phyloP scores from a whole-genome alignment of 2,797 vertebrate species.

The Sphenodon punctatus region DNA sequence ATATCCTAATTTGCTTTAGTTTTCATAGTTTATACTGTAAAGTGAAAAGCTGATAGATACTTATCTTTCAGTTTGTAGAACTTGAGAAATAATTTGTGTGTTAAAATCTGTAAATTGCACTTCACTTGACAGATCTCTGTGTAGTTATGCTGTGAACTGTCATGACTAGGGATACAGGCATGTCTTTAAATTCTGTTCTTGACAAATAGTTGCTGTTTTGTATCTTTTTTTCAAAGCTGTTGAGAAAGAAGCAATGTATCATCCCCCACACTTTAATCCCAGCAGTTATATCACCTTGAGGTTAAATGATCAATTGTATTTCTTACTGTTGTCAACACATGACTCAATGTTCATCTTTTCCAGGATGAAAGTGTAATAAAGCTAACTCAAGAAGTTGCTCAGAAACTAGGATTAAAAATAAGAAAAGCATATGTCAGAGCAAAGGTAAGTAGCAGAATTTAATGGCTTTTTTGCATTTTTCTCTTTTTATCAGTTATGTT shows the following conservation, averaged over 20 bases:
- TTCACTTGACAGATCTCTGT: not conserved
- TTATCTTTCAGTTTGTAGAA: not conserved
- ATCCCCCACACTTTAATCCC: not conserved
- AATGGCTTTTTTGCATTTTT: not conserved
- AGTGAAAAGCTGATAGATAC: not conserved
- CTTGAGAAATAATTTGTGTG: not conserved
- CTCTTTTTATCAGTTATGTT: constrained; percentile 4
- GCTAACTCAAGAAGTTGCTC: constrained; percentile 94
- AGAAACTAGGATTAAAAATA: constrained; percentile 95
- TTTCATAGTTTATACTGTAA: not conserved
- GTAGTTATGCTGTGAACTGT: not conserved
- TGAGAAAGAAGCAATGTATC: not conserved
- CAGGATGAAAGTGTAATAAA: constrained; percentile 94
- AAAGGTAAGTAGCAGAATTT: constrained; percentile 79
- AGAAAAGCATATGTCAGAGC: constrained; percentile 95
- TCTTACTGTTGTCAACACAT: too few species aligned
- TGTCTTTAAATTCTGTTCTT: not conserved
- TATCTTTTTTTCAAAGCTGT: not conserved
- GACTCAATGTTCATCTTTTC: constrained; percentile 28
- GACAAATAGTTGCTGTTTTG: not conserved
- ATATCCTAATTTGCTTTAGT: not conserved
- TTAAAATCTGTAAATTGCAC: not conserved
- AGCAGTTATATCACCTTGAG: not conserved
- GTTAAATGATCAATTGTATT: too few species aligned
- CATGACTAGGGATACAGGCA: not conserved